Evolutionary conservation across 2,113 vertebrate species (phyloP).

Genomic region (Oxyura jamaicensis): DNA sequence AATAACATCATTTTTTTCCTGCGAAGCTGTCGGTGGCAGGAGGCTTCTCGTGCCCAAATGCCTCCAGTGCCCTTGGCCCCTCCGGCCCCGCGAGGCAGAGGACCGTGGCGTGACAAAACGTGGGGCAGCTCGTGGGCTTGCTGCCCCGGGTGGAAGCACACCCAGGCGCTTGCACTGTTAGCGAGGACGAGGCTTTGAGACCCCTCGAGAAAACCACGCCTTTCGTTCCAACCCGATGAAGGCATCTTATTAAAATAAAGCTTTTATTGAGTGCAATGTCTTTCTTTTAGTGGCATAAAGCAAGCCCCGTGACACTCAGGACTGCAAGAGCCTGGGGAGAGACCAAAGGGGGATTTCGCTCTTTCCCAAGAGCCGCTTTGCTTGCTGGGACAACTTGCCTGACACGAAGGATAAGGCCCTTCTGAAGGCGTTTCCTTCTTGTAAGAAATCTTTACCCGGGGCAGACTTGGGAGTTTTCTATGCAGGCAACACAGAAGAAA

Average conservation of each 20-base stretch:
- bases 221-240: neutral
- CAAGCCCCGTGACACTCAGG: neutral
- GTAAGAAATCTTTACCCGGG: neutral
- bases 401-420: neutral
- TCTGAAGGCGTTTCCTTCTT: neutral
- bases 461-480: neutral
- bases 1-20: neutral
- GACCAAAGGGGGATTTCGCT: fast-evolving
- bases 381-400: neutral
- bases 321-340: neutral
- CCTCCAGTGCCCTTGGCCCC: neutral
- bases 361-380: neutral
- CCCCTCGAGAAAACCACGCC: neutral
- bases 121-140: neutral
- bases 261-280: neutral
- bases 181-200: fast-evolving
- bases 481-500: neutral
- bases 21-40: neutral
- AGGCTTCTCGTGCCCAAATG: neutral
- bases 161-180: fast-evolving
- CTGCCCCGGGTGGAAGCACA: neutral
- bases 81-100: neutral
- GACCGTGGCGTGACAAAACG: neutral
- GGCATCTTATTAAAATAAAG: neutral
- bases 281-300: neutral